These are phyloP conservation scores for Tupiocoris notatus DNA, from an alignment of 2,888 invertebrate genomes.

Conservation along the genomic window DNA sequence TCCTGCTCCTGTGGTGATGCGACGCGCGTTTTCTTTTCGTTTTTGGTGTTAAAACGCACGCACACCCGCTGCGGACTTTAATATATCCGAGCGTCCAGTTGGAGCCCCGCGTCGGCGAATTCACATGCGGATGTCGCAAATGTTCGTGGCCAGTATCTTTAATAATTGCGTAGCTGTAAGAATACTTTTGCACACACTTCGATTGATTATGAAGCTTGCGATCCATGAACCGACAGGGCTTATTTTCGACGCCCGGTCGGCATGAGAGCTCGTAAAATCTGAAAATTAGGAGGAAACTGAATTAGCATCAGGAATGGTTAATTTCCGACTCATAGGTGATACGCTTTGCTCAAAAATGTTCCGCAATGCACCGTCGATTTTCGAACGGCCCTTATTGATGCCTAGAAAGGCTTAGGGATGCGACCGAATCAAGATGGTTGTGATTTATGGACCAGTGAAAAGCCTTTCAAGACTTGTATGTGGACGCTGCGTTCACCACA, in stretches of 20 bases:
- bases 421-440: no score
- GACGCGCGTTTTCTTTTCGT: constrained; percentile 56
- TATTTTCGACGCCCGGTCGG: constrained; percentile 65
- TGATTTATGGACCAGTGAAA: no score
- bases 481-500: no score
- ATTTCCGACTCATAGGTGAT: no score
- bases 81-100: constrained; percentile 79
- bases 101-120: constrained; percentile 50
- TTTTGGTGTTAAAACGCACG: constrained; percentile 70
- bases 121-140: constrained; percentile 44
- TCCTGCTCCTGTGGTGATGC: constrained; percentile 5
- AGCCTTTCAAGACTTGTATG: no score
- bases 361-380: no score
- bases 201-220: constrained; percentile 67
- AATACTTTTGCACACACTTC: constrained; percentile 78
- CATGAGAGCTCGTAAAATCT: constrained; percentile 78
- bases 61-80: constrained; percentile 77
- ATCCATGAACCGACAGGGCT: constrained; percentile 74
- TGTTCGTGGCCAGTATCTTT: constrained; percentile 55
- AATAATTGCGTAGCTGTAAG: constrained; percentile 80
- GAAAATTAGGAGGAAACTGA: constrained; percentile 1
- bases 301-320: no score
- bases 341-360: no score
- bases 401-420: no score
- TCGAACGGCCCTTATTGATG: no score